phyloP scores from a whole-genome alignment of 2,113 vertebrate genomes.

The Clinocottus analis region DNA sequence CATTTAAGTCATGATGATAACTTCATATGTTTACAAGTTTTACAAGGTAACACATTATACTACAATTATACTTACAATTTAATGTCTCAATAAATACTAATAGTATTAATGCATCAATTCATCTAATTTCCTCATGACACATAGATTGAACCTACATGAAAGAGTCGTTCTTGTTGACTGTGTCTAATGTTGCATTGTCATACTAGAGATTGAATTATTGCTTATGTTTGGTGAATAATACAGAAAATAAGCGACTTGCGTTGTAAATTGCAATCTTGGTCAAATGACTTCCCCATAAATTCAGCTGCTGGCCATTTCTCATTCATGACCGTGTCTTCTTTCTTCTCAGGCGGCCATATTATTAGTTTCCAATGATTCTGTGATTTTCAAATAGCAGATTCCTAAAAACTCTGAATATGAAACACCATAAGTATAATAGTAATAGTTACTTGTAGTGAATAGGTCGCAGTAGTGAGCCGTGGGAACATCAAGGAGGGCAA shows the following conservation, averaged over 20 bases:
- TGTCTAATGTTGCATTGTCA: neutral
- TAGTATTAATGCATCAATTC: neutral
- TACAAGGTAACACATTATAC: neutral
- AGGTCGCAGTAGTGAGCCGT: constrained; percentile 1
- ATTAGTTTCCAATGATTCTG: too few relatives aligned
- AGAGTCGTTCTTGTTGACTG: neutral
- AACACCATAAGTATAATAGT: neutral
- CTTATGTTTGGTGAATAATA: neutral
- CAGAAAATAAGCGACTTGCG: neutral
- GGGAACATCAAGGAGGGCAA: constrained; percentile 18
- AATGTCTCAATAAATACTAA: too few relatives aligned
- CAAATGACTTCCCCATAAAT: too few relatives aligned
- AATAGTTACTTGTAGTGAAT: constrained; percentile 12
- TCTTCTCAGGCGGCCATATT: too few relatives aligned
- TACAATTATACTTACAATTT: too few relatives aligned
- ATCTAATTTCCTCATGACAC: neutral
- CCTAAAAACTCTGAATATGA: neutral
- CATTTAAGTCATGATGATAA: neutral
- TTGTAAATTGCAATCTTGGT: neutral
- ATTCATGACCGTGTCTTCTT: neutral
- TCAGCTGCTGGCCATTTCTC: too few relatives aligned
- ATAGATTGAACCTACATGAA: neutral
- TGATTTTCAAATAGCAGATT: neutral
- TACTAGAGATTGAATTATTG: neutral
- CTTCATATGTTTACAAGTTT: too few relatives aligned